phyloP scores from a whole-genome alignment of 2,888 invertebrate genomes.

The Phortica okadai region DNA sequence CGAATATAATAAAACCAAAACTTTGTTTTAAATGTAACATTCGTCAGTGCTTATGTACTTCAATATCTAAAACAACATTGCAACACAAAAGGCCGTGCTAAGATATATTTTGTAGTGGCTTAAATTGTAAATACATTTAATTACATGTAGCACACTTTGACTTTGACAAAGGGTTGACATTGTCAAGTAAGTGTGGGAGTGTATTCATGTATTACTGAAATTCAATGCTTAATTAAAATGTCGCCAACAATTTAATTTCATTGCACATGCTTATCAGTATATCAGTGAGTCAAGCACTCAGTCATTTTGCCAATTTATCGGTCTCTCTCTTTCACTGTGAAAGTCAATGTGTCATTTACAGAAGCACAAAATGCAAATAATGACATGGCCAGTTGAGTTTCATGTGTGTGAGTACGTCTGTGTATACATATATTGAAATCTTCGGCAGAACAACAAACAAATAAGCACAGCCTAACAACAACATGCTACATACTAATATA shows the following conservation, averaged over 20 bases:
- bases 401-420: neutral
- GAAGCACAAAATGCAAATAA: slow-evolving; percentile 28
- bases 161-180: slow-evolving; percentile 10
- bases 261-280: slow-evolving; percentile 55
- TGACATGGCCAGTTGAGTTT: neutral
- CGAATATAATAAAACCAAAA: too few relatives aligned
- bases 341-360: neutral
- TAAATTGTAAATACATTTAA: slow-evolving; percentile 27
- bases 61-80: neutral
- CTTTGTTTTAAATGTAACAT: too few relatives aligned
- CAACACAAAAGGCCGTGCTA: neutral
- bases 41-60: neutral
- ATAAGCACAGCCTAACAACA: slow-evolving; percentile 29
- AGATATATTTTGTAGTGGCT: neutral
- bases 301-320: slow-evolving; percentile 14
- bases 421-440: neutral
- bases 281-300: slow-evolving; percentile 25
- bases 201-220: slow-evolving; percentile 10
- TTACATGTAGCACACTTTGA: slow-evolving; percentile 14
- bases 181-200: neutral
- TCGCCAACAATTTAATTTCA: slow-evolving; percentile 56
- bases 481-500: neutral
- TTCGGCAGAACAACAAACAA: slow-evolving; percentile 36
- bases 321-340: neutral
- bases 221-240: slow-evolving; percentile 60